Base-by-base conservation (phyloP, 2,797 vertebrate genomes). In the Erethizon dorsatum region DNA sequence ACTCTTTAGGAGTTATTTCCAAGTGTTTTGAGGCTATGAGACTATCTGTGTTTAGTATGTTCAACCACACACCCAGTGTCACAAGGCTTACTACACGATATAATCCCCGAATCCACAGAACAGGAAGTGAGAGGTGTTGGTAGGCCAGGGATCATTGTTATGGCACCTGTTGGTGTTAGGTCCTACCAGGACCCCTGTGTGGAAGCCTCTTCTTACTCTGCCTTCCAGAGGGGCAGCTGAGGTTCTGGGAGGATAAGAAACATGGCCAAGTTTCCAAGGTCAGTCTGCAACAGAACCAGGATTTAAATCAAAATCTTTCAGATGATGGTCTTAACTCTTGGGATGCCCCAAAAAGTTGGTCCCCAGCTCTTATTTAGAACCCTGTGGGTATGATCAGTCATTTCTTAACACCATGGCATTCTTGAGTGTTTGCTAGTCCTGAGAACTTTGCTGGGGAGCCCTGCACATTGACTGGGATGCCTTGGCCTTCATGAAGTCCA, bases 141-240 rank as follows among this genome's bases (percentile, higher is more conserved):
- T 2, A 5, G 41, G n/a, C 10, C 7, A 20, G 1, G 28, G 3
- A 6, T 31, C 2, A 0, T 71, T 20, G 5, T 9, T 0, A 31
- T 2, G 7, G 56, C 4, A 0, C 11, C 61, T 26, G 69, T 1
- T 4, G 1, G 1, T 3, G 5, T 26, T 47, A 33, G 56, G 3
- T 12, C 28, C 78, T n/a, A 15, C 45, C 28, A 9, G 31, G 11
- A 86, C 3, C 7, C 50, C 26, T 9, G 33, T 0, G 1, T 5
- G 33, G 20, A 9, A 0, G 0, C 5, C 5, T 82, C 8, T 73
- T 11, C 28, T 13, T 18, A 50, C 57, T 79, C 54, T 50, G 13
- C 57, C 18, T 77, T 67, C 14, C 2, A 54, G 33, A 65, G 41
- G 17, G 31, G 11, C 52, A 26, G 0, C 26, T 18, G 14, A 61